A percentile compares a stretch with the other conserved stretches of the same genome.
Evolutionary conservation across 2,797 vertebrate species (phyloP).

Genomic region (Enteromius mattozi): DNA sequence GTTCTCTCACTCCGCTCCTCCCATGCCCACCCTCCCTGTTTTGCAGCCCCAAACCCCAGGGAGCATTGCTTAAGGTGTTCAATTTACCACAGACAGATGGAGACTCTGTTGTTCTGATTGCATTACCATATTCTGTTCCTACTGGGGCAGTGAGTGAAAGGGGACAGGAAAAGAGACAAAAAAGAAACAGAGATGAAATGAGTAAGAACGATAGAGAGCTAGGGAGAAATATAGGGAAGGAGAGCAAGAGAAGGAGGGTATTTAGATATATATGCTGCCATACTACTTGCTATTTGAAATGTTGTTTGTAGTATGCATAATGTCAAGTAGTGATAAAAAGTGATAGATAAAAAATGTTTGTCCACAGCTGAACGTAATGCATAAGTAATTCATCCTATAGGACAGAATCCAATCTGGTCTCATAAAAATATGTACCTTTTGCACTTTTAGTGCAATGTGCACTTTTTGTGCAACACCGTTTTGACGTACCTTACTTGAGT

Average conservation of each 20-base stretch:
- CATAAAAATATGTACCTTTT: no score
- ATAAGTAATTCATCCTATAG: neutral
- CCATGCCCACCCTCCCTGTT: conserved; percentile 53
- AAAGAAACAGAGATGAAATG: conserved; percentile 58
- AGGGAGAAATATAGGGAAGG: conserved; percentile 61
- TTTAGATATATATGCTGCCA: neutral
- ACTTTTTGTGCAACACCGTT: no score
- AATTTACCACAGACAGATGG: conserved; percentile 78
- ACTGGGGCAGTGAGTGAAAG: conserved; percentile 63
- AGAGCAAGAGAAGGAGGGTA: conserved; percentile 60
- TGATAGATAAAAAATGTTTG: neutral
- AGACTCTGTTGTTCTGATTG: conserved; percentile 75
- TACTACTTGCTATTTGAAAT: neutral
- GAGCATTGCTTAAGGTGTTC: conserved; percentile 73
- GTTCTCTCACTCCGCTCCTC: conserved; percentile 1
- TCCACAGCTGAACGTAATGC: neutral
- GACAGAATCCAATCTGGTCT: neutral
- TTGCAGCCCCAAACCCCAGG: conserved; percentile 69
- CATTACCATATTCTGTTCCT: conserved; percentile 76
- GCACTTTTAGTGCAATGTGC: no score
- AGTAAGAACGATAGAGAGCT: conserved; percentile 45
- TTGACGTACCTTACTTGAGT: no score
- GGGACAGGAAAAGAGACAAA: conserved; percentile 59
- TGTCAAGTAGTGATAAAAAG: neutral
- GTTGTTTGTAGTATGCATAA: neutral